Percentiles rank a stretch among this genome's conserved stretches.
Conservation (phyloP, 2,888 invertebrate species). For the Torymus texanus region DNA sequence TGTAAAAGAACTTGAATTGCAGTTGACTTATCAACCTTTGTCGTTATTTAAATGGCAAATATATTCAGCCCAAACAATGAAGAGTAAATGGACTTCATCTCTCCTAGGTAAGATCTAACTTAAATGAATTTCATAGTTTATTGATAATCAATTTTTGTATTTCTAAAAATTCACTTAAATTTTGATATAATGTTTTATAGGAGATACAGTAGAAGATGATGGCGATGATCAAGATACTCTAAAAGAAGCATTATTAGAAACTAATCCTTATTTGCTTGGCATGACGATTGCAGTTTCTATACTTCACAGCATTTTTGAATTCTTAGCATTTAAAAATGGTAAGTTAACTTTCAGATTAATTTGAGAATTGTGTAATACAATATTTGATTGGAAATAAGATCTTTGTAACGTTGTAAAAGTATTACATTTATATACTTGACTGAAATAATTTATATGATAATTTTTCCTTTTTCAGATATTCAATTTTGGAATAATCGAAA, state of each 20-base stretch:
- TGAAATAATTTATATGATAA: not conserved
- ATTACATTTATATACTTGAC: not conserved
- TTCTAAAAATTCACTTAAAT: not conserved
- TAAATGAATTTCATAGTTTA: not conserved
- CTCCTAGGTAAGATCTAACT: conserved; percentile 64
- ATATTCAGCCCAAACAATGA: conserved; percentile 96
- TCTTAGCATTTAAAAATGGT: conserved; percentile 99
- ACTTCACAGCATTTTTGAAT: conserved; percentile 97
- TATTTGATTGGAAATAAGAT: too few species aligned
- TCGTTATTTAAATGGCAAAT: conserved; percentile 99
- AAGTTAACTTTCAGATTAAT: conserved; percentile 58
- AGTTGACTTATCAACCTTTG: conserved; percentile 90
- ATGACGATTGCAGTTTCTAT: conserved; percentile 94
- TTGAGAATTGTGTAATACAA: too few species aligned
- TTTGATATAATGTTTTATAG: conserved; percentile 55
- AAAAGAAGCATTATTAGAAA: conserved; percentile 96
- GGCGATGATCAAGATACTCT: conserved; percentile 93
- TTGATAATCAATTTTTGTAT: not conserved
- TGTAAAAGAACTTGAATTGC: conserved; percentile 82
- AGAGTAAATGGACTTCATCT: conserved; percentile 84
- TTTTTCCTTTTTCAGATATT: conserved; percentile 81
- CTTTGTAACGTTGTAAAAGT: not conserved
- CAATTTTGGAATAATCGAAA: conserved; percentile 99
- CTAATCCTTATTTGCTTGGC: conserved; percentile 95
- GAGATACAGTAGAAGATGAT: conserved; percentile 84